phyloP scores from a whole-genome alignment of 2,797 vertebrate genomes.

The Lagorchestes hirsutus region DNA sequence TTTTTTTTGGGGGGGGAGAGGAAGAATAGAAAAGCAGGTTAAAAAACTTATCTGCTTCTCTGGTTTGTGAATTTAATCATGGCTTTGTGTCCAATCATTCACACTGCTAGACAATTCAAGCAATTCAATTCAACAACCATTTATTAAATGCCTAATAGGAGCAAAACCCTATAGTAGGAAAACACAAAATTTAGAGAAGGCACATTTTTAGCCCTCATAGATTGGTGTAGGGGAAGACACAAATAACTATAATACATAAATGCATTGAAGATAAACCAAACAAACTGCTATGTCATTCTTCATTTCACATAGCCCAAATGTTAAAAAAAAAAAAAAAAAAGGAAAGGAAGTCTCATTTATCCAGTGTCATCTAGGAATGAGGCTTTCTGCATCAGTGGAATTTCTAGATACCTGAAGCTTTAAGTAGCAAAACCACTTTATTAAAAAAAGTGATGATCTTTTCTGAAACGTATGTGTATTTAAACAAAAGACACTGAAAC shows the following conservation, averaged over 20 bases:
- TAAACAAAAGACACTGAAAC: constrained; percentile 43
- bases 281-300: background rate
- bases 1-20: background rate
- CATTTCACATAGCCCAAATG: background rate
- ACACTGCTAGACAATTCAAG: background rate
- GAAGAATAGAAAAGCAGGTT: background rate
- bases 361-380: background rate
- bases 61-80: background rate
- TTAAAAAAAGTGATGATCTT: constrained; percentile 53
- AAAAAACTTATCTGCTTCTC: background rate
- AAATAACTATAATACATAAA: background rate
- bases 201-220: background rate
- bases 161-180: background rate
- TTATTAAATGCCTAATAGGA: background rate
- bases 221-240: background rate
- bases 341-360: background rate
- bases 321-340: background rate
- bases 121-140: background rate
- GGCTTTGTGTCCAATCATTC: background rate
- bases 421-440: constrained; percentile 20
- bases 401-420: constrained; percentile 37
- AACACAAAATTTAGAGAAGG: background rate
- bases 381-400: constrained; percentile 27
- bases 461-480: constrained; percentile 29
- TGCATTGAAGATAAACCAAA: background rate